Evolutionary conservation across 1,140 invertebrate species (phyloP).

Genomic region (Bathynomus jamesi): DNA sequence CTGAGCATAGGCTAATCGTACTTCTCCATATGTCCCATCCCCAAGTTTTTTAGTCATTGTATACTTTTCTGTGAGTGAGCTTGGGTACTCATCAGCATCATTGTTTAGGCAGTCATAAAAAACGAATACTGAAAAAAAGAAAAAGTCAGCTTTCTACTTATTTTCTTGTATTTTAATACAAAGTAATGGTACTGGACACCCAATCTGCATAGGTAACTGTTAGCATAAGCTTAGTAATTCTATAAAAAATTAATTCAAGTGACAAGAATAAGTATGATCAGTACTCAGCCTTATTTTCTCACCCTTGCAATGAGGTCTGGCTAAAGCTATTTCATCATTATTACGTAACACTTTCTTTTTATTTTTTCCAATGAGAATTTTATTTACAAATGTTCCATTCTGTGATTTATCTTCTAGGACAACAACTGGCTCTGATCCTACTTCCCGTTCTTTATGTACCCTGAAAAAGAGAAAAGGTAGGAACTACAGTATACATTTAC

Average conservation of each 20-base stretch:
- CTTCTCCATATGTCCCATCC: conserved; percentile 68
- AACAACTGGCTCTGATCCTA: conserved; percentile 15
- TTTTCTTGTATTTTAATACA: no score
- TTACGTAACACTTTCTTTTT: conserved; percentile 45
- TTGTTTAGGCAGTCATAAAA: conserved; percentile 52
- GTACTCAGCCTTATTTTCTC: no score
- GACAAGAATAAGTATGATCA: no score
- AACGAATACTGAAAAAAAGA: conserved; percentile 56
- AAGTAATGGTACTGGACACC: no score
- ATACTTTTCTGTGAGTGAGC: conserved; percentile 57
- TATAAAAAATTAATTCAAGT: no score
- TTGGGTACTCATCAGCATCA: conserved; percentile 16
- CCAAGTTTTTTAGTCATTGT: conserved; percentile 62
- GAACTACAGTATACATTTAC: no score
- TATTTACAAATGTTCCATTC: conserved; percentile 66
- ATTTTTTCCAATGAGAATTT: conserved; percentile 53
- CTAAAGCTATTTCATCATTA: conserved; percentile 47
- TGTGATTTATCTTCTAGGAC: conserved; percentile 57
- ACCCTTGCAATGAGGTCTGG: no score
- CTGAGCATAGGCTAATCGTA: conserved; percentile 61
- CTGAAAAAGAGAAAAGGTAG: neutral
- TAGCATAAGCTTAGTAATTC: no score
- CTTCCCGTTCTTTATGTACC: neutral
- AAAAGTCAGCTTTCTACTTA: no score
- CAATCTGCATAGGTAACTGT: no score